phyloP scores from a whole-genome alignment of 2,888 invertebrate species.

The Poecilus cupreus region DNA sequence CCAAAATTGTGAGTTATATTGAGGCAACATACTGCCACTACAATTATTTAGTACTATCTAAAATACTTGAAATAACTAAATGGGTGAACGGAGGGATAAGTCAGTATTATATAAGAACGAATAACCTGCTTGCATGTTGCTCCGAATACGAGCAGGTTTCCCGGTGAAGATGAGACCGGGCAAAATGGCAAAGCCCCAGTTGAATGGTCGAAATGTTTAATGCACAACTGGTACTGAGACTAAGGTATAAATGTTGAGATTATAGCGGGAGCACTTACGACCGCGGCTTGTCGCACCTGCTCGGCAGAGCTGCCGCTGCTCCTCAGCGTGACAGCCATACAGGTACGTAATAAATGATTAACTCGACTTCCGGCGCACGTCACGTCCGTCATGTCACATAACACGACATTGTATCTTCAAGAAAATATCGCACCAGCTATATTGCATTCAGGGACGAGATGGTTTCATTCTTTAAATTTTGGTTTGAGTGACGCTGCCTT shows the following conservation, averaged over 20 bases:
- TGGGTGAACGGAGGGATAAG: too few species aligned
- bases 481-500: too few species aligned
- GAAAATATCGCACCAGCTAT: neutral
- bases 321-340: slow-evolving; percentile 16
- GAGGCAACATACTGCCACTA: too few species aligned
- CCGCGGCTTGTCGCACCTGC: slow-evolving; percentile 22
- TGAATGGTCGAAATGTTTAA: slow-evolving; percentile 15
- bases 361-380: neutral
- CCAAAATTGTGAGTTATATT: too few species aligned
- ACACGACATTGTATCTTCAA: neutral
- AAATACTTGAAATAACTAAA: too few species aligned
- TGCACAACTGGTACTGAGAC: neutral
- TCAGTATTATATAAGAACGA: too few species aligned
- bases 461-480: neutral
- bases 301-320: neutral
- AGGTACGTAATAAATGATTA: slow-evolving; percentile 49
- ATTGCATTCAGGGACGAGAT: neutral
- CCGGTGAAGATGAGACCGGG: too few species aligned
- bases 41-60: too few species aligned
- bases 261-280: slow-evolving; percentile 7
- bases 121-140: too few species aligned
- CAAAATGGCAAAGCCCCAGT: neutral
- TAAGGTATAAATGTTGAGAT: slow-evolving; percentile 44
- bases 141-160: too few species aligned
- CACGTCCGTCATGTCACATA: neutral